Conservation (phyloP, 2,797 vertebrate genomes). For the Emydoidea blandingii region DNA sequence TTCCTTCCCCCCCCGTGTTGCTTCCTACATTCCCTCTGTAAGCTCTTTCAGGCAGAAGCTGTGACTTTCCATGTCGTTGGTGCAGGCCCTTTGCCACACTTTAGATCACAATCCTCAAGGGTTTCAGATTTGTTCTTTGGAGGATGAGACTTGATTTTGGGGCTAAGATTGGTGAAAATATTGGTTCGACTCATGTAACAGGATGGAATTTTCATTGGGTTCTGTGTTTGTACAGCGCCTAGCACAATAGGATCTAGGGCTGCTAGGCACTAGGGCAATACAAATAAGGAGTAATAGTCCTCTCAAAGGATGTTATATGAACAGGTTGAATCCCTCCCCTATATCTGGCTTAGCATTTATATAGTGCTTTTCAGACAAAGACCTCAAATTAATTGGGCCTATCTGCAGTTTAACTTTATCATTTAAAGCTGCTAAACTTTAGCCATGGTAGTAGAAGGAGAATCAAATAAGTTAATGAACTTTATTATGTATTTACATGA, state of each 20-base stretch:
- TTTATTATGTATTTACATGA: slow-evolving; percentile 47
- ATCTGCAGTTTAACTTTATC: not conserved
- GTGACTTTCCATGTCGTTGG: too few relatives aligned
- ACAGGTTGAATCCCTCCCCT: slow-evolving; percentile 47
- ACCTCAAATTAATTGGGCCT: slow-evolving; percentile 56
- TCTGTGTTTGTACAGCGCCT: not conserved
- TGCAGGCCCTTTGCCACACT: not conserved
- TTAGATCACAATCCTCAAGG: accelerated
- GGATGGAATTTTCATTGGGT: not conserved
- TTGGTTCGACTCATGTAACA: not conserved
- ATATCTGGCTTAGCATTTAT: not conserved
- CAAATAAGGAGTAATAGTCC: not conserved
- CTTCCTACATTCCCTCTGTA: too few relatives aligned
- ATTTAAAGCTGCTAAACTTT: not conserved
- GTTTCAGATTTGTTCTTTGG: not conserved
- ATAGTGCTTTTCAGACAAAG: slow-evolving; percentile 54
- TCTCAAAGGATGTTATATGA: slow-evolving; percentile 33
- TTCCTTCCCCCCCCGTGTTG: not conserved
- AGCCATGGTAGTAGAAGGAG: not conserved
- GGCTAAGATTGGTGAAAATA: not conserved
- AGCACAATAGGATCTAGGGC: not conserved
- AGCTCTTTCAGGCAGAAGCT: too few relatives aligned
- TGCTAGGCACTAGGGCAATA: not conserved
- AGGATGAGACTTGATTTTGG: not conserved
- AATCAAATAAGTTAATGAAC: slow-evolving; percentile 64